These are phyloP conservation scores for Alouatta caraya DNA, from an alignment of 2,797 vertebrate species.

Conservation along the genomic window DNA sequence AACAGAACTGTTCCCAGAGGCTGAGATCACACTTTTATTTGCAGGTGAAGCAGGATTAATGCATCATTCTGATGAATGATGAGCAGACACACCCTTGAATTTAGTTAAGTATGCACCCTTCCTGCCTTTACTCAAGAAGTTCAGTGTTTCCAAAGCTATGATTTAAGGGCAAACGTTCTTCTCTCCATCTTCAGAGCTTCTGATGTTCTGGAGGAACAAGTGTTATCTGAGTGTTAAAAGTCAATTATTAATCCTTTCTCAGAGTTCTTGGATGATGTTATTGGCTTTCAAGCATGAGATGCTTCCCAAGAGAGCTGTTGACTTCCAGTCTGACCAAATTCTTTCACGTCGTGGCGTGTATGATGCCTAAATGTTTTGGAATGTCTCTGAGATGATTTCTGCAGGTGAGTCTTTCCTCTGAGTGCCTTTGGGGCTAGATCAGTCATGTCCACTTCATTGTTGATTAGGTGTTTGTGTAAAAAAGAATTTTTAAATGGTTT, in stretches of 20 bases:
- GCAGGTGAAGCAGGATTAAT: neutral
- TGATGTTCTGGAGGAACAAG: neutral
- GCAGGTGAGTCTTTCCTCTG: neutral
- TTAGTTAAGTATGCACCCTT: neutral
- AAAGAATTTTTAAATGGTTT: slow-evolving; percentile 21
- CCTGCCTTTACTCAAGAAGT: neutral
- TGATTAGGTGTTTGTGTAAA: neutral
- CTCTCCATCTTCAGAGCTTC: neutral
- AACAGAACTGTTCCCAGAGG: neutral
- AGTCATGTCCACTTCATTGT: slow-evolving; percentile 46
- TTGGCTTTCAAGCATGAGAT: neutral
- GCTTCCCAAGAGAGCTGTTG: neutral
- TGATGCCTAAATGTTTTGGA: neutral
- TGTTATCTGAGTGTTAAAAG: neutral
- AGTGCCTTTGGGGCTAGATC: slow-evolving; percentile 51
- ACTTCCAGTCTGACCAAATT: neutral
- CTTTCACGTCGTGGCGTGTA: neutral
- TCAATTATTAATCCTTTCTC: neutral
- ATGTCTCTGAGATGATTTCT: slow-evolving; percentile 46
- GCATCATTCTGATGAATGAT: neutral
- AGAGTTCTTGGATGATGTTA: neutral
- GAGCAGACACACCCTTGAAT: neutral
- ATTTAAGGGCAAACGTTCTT: neutral
- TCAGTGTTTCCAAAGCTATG: neutral
- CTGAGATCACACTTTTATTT: neutral